Evolutionary conservation across 2,888 invertebrate genomes (phyloP), one percentile per base, ranked within the genome.

Genomic region (Tinea pellionella): DNA sequence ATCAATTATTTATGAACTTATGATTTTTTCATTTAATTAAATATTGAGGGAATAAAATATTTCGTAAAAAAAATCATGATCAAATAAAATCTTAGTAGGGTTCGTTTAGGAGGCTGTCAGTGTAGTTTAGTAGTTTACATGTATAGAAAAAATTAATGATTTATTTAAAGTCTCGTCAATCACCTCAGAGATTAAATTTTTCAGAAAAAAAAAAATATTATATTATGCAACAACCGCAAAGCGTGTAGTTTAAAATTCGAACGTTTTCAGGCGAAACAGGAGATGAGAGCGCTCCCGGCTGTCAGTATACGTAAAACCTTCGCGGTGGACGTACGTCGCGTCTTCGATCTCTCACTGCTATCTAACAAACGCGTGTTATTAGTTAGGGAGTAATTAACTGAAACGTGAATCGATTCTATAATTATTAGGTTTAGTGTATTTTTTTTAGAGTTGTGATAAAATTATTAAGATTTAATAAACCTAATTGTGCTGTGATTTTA

Each of bases 191-290:
- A 24, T 3, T 24, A 24, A 24, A 24, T 24, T 24, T 24, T 2
- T 6, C 2, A 6, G 6, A 24, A 47, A 47, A 15, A 53, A 6
- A 12, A 24, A 53, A 19, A 24, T 4, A 53, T 24, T 24, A 24
- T 24, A 53, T 53, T 53, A 53, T 53, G 53, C 53, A 53, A 53
- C 53, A 24, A 53, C 53, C 53, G 53, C 53, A 53, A n/a, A 47
- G 18, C 53, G 47, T 24, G 18, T 53, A 18, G 53, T 53, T 53
- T 53, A 24, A 53, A 53, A 53, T 53, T 53, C 53, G 19, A 53
- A 24, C 18, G 24, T 18, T 53, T 18, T 9, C 19, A 15, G 16
- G 53, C 18, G 15, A 16, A 16, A 15, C 19, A 13, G 53, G 53
- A 24, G 24, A 13, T 16, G 53, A 24, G 12, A 47, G 18, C 9